Evolutionary conservation across 2,888 invertebrate genomes (phyloP).

Genomic region (Eupithecia centaureata): DNA sequence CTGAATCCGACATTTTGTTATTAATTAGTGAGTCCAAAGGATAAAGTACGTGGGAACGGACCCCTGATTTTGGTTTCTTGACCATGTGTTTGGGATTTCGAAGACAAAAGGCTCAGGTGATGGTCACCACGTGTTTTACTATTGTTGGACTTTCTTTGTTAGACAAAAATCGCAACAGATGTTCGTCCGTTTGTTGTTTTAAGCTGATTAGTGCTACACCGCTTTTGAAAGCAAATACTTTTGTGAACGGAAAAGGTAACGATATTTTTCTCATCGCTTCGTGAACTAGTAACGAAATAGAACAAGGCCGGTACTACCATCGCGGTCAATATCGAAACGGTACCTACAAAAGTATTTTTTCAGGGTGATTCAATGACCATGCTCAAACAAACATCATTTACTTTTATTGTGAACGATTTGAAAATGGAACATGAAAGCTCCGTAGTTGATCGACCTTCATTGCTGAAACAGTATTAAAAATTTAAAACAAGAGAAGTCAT

Average conservation of each 20-base stretch:
- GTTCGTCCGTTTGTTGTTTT: slow-evolving; percentile 59
- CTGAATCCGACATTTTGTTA: slow-evolving; percentile 70
- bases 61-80: slow-evolving; percentile 56
- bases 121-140: slow-evolving; percentile 66
- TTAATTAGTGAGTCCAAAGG: slow-evolving; percentile 73
- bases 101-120: slow-evolving; percentile 73
- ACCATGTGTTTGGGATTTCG: slow-evolving; percentile 70
- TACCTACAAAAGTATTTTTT: slow-evolving; percentile 58
- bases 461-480: slow-evolving; percentile 4
- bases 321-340: slow-evolving; percentile 60
- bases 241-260: slow-evolving; percentile 44
- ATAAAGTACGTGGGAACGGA: slow-evolving; percentile 79
- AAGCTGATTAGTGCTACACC: slow-evolving; percentile 47
- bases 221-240: slow-evolving; percentile 52
- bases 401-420: slow-evolving; percentile 3
- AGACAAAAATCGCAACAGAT: slow-evolving; percentile 67
- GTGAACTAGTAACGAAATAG: slow-evolving; percentile 54
- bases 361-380: slow-evolving; percentile 25
- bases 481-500: slow-evolving; percentile 56
- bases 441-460: not conserved
- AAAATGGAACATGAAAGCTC: slow-evolving; percentile 6
- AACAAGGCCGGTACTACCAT: slow-evolving; percentile 60
- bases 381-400: slow-evolving; percentile 1
- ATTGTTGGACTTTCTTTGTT: slow-evolving; percentile 57
- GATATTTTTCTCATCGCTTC: slow-evolving; percentile 49